Evolutionary conservation across 2,797 vertebrate species (phyloP).

Genomic region (Corythornis leucogaster): DNA sequence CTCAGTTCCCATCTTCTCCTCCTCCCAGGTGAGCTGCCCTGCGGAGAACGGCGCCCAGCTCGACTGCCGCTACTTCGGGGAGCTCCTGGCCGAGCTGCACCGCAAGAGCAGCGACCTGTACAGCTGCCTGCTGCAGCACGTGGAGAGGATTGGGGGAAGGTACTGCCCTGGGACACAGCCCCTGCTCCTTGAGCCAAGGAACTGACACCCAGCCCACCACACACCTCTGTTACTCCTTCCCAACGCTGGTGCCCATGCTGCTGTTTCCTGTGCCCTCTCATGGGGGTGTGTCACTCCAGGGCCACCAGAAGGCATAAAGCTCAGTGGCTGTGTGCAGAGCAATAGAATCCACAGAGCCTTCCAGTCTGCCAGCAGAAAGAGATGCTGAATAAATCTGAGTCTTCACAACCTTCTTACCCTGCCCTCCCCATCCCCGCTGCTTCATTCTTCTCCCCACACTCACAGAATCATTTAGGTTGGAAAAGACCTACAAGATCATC

Average conservation of each 20-base stretch:
- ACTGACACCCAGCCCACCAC: fast-evolving
- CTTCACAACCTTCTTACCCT: background rate
- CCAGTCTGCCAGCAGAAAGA: background rate
- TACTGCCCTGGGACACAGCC: conserved; percentile 23
- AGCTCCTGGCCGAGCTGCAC: conserved; percentile 92
- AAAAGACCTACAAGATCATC: no score
- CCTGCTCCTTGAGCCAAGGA: background rate
- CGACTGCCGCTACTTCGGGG: conserved; percentile 94
- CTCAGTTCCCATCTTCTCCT: background rate
- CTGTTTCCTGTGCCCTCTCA: background rate
- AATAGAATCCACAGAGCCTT: background rate
- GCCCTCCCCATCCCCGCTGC: background rate
- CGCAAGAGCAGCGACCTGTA: conserved; percentile 91
- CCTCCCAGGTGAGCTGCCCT: conserved; percentile 45
- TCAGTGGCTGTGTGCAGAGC: background rate
- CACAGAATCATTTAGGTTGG: no score
- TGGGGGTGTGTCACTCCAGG: background rate
- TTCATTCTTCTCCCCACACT: background rate
- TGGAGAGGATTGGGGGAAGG: conserved; percentile 90
- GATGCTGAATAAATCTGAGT: background rate
- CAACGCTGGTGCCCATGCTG: background rate
- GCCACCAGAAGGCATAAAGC: background rate
- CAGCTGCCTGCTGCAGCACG: conserved; percentile 88
- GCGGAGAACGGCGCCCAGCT: conserved; percentile 74
- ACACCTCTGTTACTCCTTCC: background rate